Percentiles rank a stretch among this genome's conserved stretches.
phyloP scores from a whole-genome alignment of 2,113 vertebrate genomes.

The Tenrec ecaudatus region DNA sequence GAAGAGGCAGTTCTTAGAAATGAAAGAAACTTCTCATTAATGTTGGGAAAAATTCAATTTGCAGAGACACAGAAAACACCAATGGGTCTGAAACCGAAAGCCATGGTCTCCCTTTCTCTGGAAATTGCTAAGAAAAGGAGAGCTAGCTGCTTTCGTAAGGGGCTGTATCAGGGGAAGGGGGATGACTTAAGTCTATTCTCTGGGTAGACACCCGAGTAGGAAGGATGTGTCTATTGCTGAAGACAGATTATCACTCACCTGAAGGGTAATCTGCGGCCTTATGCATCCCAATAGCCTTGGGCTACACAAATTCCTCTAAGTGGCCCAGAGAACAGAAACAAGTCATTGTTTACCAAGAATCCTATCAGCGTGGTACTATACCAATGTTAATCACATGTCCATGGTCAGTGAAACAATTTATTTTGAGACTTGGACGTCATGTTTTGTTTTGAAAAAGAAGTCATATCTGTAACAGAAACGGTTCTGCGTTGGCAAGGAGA shows the following conservation, averaged over 20 bases:
- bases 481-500: not conserved
- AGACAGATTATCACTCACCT: conserved; percentile 21
- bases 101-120: conserved; percentile 9
- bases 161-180: not conserved
- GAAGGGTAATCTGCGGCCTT: conserved; percentile 4
- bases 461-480: not conserved
- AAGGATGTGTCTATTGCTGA: not conserved
- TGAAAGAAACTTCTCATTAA: not conserved
- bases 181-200: not conserved
- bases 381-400: conserved; percentile 44
- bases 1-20: conserved; percentile 2
- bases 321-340: not conserved
- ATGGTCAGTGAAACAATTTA: conserved; percentile 35
- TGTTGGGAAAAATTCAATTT: conserved; percentile 53
- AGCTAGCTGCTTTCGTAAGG: not conserved
- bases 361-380: not conserved
- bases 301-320: conserved; percentile 34
- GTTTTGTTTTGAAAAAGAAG: conserved; percentile 43
- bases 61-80: conserved; percentile 13
- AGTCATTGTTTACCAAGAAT: conserved; percentile 48
- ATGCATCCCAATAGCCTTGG: conserved; percentile 24
- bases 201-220: not conserved
- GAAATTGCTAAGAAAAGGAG: conserved; percentile 32
- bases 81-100: conserved; percentile 13
- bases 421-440: not conserved